Evolutionary conservation across 2,113 vertebrate species (phyloP), one percentile per base, ranked within the genome.

Genomic region (Anguilla rostrata): DNA sequence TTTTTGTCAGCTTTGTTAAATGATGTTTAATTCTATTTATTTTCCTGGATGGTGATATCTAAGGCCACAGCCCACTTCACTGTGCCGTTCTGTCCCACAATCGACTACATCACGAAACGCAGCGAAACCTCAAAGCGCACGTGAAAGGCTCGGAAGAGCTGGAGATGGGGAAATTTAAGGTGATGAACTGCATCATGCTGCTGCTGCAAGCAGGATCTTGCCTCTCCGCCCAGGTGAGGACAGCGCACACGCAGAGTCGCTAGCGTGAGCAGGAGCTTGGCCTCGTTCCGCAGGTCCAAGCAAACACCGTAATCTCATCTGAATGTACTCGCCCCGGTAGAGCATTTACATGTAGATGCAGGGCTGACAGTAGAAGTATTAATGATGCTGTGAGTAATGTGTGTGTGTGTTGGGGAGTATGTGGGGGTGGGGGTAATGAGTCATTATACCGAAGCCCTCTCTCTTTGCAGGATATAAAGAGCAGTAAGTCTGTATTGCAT

Each of bases 81-180:
- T 94, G 94, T 0, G 92, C 92, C 18, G 93, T 93, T 0, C 85
- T 94, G 85, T 88, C 93, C 9, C 94, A 94, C 87, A 94, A 93
- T 0, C 0, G 1, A 18, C 88, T 94, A 20, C 88, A 91, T 29
- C 49, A 87, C 29, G 92, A 92, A 0, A 71, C 84, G 41, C 91
- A 75, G 57, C 1, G 75, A 9, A 60, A 81, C 4, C 89, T 63
- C 56, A 16, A 0, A 0, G 0, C 83, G 84, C 0, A 57, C 0
- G 82, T 85, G 29, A 79, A 9, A 92, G 81, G 89, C 87, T 86
- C 83, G 39, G 84, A 87, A n/a, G 84, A 84, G 2, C 86, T 92
- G 0, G 89, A 89, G 71, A 29, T 53, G 41, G 84, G 86, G 81
- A 1, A 88, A 87, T 84, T 90, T 57, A 88, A 93, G 78, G 89